phyloP scores from a whole-genome alignment of 2,113 vertebrate species.

The Pterocles orientalis region DNA sequence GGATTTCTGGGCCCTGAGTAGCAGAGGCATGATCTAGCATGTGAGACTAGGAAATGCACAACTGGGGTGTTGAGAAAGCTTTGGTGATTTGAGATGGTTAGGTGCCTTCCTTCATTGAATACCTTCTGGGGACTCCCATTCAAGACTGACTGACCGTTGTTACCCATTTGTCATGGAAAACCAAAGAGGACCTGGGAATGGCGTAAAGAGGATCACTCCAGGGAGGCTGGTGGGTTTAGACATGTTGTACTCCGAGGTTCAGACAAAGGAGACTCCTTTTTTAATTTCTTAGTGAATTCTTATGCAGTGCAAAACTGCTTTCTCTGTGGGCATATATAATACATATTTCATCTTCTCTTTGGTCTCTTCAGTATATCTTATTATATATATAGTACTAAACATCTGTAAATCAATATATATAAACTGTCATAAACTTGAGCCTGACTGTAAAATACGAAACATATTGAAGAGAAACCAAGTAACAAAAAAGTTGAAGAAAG shows the following conservation, averaged over 20 bases:
- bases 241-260: neutral
- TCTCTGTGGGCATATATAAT: fast-evolving
- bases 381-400: neutral
- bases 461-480: neutral
- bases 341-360: neutral
- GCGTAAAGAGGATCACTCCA: neutral
- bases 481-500: neutral
- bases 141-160: neutral
- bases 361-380: neutral
- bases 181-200: neutral
- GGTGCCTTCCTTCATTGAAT: neutral
- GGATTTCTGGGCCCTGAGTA: neutral
- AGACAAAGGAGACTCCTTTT: neutral
- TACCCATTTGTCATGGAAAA: neutral
- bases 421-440: neutral
- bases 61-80: neutral
- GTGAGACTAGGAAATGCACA: neutral
- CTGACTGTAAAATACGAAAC: neutral
- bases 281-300: neutral
- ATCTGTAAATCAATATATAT: neutral
- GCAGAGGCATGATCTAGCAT: neutral
- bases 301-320: neutral
- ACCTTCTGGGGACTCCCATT: neutral
- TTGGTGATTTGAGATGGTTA: neutral
- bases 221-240: neutral